phyloP scores from a whole-genome alignment of 2,797 vertebrate genomes.

The Schizothorax lantsangensis region DNA sequence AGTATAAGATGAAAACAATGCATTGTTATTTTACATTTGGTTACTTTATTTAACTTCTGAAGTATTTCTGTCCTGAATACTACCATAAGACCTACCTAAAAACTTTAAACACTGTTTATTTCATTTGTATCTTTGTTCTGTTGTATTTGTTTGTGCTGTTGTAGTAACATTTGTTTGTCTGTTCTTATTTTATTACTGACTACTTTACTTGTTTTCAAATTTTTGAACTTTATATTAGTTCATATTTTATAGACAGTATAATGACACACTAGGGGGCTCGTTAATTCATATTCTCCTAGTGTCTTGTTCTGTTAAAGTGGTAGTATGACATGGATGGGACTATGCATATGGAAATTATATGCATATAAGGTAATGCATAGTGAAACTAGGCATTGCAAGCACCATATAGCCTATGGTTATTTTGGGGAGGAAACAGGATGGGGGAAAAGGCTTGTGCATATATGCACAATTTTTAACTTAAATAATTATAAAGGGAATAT shows the following conservation, averaged over 20 bases:
- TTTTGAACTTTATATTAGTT: neutral
- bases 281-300: neutral
- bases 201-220: neutral
- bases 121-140: neutral
- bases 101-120: neutral
- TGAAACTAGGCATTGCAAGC: neutral
- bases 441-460: neutral
- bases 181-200: neutral
- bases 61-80: neutral
- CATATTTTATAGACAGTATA: neutral
- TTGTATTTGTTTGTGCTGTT: neutral
- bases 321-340: neutral
- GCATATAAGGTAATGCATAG: neutral
- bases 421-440: neutral
- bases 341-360: neutral
- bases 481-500: too few relatives aligned
- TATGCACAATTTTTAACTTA: neutral
- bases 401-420: neutral
- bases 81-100: neutral
- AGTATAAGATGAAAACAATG: neutral
- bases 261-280: neutral
- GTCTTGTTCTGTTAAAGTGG: neutral
- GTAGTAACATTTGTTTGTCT: neutral
- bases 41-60: neutral
- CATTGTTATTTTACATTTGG: neutral